Conservation (phyloP, 2,797 vertebrate species). For the Bufotes viridis region DNA sequence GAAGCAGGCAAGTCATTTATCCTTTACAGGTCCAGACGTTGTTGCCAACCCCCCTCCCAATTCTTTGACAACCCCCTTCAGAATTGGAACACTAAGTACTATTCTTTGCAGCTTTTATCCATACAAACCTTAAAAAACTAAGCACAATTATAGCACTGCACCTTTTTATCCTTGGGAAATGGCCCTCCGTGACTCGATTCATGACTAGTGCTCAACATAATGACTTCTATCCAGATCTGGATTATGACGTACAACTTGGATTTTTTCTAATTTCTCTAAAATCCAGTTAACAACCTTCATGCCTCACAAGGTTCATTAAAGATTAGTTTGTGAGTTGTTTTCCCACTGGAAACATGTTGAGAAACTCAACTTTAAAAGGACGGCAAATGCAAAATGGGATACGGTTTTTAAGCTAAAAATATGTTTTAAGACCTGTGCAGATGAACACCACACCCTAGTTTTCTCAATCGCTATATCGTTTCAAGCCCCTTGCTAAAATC, state of each 20-base stretch:
- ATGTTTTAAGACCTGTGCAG: constrained; percentile 39
- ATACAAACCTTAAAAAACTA: too few species aligned
- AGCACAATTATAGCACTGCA: not conserved
- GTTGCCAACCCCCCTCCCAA: too few species aligned
- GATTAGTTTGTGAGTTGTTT: constrained; percentile 31
- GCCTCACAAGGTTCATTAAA: constrained; percentile 28
- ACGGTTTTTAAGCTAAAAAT: constrained; percentile 20
- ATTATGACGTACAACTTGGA: constrained; percentile 15
- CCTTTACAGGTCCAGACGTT: too few species aligned
- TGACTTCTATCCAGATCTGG: constrained; percentile 24
- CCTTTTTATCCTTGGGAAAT: not conserved
- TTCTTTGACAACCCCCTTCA: not conserved
- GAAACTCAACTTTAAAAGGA: constrained; percentile 16
- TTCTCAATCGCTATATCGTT: constrained; percentile 23
- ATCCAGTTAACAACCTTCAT: constrained; percentile 27
- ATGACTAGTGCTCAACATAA: not conserved
- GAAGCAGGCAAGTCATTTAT: too few species aligned
- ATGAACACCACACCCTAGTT: constrained; percentile 36
- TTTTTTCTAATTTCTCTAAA: constrained; percentile 19
- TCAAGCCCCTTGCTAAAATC: constrained; percentile 41
- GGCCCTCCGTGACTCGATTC: constrained; percentile 1
- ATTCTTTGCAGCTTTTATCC: not conserved
- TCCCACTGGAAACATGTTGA: constrained; percentile 36
- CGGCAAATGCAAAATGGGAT: constrained; percentile 10
- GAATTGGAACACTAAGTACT: too few species aligned